Evolutionary conservation across 2,888 invertebrate genomes (phyloP).

Genomic region (Stenotaenia linearis): DNA sequence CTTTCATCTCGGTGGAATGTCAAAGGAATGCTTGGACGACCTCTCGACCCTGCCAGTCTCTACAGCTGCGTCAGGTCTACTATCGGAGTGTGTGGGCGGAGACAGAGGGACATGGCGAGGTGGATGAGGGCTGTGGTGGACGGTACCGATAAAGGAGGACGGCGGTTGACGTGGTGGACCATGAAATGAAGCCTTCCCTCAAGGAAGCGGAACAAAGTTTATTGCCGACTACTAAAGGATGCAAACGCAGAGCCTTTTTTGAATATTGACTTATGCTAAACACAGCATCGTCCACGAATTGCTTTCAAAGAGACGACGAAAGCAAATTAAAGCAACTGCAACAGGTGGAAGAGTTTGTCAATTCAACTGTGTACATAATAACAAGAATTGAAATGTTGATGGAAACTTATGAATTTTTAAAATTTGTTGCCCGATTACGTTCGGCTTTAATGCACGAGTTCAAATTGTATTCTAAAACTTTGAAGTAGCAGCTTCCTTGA

Average conservation of each 20-base stretch:
- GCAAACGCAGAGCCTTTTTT: neutral
- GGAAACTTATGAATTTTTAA: neutral
- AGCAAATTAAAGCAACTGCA: neutral
- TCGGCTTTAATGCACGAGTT: too few relatives aligned
- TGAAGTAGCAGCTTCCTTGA: too few relatives aligned
- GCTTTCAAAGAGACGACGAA: neutral
- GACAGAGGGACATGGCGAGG: neutral
- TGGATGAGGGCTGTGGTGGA: neutral
- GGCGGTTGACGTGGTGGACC: neutral
- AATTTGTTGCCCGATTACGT: too few relatives aligned
- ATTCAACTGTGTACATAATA: neutral
- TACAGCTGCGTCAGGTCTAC: neutral
- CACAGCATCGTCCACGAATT: neutral
- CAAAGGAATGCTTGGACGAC: conserved; percentile 2
- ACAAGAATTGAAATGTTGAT: neutral
- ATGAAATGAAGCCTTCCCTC: neutral
- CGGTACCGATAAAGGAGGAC: conserved; percentile 7
- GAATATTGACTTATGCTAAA: conserved; percentile 6
- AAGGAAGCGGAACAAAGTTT: neutral
- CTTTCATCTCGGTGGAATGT: neutral
- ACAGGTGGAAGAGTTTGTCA: neutral
- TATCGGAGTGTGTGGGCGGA: conserved; percentile 10
- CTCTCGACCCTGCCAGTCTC: neutral
- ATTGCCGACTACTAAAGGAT: neutral
- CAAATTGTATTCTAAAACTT: too few relatives aligned